Percentiles rank a stretch among this genome's conserved stretches.
These are phyloP conservation scores for Anthonomus grandis DNA, from an alignment of 1,140 invertebrate genomes.

Conservation along the genomic window DNA sequence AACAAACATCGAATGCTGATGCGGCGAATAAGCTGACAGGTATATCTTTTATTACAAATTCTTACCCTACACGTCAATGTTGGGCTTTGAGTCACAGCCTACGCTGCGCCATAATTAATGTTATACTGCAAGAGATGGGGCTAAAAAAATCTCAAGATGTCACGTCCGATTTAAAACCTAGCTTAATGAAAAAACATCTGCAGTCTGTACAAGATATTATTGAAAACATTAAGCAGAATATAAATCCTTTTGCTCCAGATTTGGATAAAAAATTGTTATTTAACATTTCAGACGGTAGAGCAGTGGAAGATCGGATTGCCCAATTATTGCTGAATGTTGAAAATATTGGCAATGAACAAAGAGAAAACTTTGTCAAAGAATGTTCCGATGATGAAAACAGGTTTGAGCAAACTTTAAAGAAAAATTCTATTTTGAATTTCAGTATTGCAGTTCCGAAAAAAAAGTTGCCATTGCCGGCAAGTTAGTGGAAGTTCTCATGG, in stretches of 20 bases:
- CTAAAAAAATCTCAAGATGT: neutral
- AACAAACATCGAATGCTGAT: conserved; percentile 33
- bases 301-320: neutral
- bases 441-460: neutral
- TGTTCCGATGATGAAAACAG: neutral
- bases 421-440: neutral
- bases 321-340: neutral
- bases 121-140: neutral
- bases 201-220: neutral
- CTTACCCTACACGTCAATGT: conserved; percentile 26
- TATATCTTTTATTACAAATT: conserved; percentile 7
- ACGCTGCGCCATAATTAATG: conserved; percentile 11
- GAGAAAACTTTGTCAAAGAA: neutral
- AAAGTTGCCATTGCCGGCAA: neutral
- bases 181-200: neutral
- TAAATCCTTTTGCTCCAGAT: neutral
- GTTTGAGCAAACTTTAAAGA: neutral
- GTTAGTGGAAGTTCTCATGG: neutral
- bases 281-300: neutral
- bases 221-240: neutral
- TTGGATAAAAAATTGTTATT: neutral
- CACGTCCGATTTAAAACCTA: neutral
- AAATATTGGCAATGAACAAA: neutral
- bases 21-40: conserved; percentile 28
- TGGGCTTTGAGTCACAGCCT: conserved; percentile 26